phyloP scores from a whole-genome alignment of 2,113 vertebrate genomes.

The Eubucco bourcierii region DNA sequence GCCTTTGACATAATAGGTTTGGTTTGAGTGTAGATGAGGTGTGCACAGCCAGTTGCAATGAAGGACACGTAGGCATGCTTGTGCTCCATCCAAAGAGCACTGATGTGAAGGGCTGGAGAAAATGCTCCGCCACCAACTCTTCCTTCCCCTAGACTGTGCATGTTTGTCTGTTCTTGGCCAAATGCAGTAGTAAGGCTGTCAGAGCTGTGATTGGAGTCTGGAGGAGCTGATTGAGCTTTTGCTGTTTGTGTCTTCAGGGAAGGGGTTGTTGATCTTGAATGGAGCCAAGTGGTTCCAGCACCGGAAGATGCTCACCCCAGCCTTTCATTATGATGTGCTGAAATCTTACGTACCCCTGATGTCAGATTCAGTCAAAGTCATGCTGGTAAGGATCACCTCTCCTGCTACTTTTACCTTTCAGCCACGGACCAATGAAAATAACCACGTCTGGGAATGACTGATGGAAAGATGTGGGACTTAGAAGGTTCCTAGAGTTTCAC shows the following conservation, averaged over 20 bases:
- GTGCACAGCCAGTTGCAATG: not conserved
- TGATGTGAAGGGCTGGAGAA: not conserved
- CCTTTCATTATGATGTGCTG: conserved; percentile 88
- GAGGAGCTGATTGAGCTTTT: not conserved
- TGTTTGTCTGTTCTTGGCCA: not conserved
- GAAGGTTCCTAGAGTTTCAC: not conserved
- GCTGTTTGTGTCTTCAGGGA: conserved; percentile 68
- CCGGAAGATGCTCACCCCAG: conserved; percentile 86
- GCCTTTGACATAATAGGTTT: not conserved
- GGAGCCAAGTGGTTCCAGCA: conserved; percentile 88
- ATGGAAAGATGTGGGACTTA: not conserved
- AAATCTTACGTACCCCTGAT: conserved; percentile 83
- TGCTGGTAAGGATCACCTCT: conserved; percentile 80
- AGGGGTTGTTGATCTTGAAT: conserved; percentile 80
- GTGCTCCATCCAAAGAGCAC: not conserved
- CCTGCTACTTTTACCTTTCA: not conserved
- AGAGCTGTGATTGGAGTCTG: not conserved
- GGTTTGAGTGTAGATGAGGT: not conserved
- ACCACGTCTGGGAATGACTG: not conserved
- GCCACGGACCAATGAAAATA: not conserved
- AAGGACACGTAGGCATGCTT: not conserved
- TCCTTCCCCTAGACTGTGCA: not conserved
- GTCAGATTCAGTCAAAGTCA: conserved; percentile 74
- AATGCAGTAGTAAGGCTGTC: not conserved
- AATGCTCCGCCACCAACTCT: not conserved